These are phyloP conservation scores for Calliphora vicina DNA, from an alignment of 1,140 invertebrate genomes.

Conservation along the genomic window DNA sequence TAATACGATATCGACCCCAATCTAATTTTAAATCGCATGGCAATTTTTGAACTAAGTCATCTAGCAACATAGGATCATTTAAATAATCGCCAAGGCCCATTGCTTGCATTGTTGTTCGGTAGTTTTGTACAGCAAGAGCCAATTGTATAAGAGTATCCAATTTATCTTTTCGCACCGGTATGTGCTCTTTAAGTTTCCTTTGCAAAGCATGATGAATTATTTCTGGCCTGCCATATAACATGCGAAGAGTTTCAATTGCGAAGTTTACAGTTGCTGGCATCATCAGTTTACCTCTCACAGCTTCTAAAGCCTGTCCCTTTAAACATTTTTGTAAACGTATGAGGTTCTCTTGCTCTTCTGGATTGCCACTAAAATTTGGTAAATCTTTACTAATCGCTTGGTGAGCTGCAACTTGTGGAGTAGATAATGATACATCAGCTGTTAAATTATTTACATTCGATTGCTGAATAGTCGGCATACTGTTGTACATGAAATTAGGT, in stretches of 20 bases:
- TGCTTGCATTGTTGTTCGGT: conserved; percentile 25
- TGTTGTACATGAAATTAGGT: no score
- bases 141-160: conserved; percentile 26
- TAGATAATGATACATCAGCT: not conserved
- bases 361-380: conserved; percentile 24
- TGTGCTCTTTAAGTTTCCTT: conserved; percentile 14
- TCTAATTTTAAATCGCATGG: conserved; percentile 22
- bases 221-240: conserved; percentile 32
- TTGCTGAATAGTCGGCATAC: no score
- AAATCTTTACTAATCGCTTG: conserved; percentile 30
- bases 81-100: not conserved
- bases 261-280: conserved; percentile 15
- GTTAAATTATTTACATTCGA: not conserved
- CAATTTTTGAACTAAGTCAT: conserved; percentile 16
- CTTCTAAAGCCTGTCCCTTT: not conserved
- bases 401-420: conserved; percentile 5
- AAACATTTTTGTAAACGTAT: conserved; percentile 32
- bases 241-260: conserved; percentile 22
- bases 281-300: conserved; percentile 27
- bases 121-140: conserved; percentile 29
- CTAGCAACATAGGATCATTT: conserved; percentile 16
- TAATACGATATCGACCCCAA: conserved; percentile 1
- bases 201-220: conserved; percentile 5
- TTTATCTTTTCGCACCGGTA: conserved; percentile 2
- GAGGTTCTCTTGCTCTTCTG: conserved; percentile 30